Evolutionary conservation across 2,113 vertebrate species (phyloP), one percentile per base, ranked within the genome.

Genomic region (Plecotus auritus): DNA sequence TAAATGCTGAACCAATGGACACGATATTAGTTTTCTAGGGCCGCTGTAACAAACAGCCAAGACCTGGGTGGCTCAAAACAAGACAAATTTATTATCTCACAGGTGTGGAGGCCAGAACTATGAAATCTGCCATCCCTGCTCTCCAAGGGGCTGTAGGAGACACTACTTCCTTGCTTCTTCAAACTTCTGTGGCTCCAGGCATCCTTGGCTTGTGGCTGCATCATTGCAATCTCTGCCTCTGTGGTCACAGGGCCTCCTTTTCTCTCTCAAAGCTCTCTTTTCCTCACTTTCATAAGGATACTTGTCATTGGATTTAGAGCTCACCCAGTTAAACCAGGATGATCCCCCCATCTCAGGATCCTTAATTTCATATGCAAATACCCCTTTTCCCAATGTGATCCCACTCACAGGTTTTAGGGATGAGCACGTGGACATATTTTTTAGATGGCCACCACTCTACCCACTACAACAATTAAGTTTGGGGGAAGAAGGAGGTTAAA

Each of bases 61-160:
- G 17, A 32, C 28, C 13, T 7, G 10, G 7, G 22, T 3, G 1
- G 3, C 49, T 32, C 4, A 18, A 23, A 88, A n/a, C 11, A 16
- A 32, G 49, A 74, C 23, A 28, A 11, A 11, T 5, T 0, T 30
- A 1, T 5, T 23, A 18, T 74, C 23, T 37, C 7, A 7, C 18
- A 16, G 37, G 6, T 47, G 35, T 23, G 64, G 37, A 51, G 54
- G 42, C 32, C 37, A 40, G 54, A 77, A 16, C 56, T 54, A 35
- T 23, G 16, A 4, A 42, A 66, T 28, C 2, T 0, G 40, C 10
- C 56, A 66, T 4, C 20, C 7, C 11, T 11, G 9, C 3, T 8
- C 7, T 7, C 40, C 49, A 0, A 28, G 23, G 35, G 8, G 26
- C 6, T 59, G 1, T 6, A 13, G 0, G 8, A 14, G 4, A 23